Conservation (phyloP, 2,113 vertebrate genomes). For the Condylura cristata region DNA sequence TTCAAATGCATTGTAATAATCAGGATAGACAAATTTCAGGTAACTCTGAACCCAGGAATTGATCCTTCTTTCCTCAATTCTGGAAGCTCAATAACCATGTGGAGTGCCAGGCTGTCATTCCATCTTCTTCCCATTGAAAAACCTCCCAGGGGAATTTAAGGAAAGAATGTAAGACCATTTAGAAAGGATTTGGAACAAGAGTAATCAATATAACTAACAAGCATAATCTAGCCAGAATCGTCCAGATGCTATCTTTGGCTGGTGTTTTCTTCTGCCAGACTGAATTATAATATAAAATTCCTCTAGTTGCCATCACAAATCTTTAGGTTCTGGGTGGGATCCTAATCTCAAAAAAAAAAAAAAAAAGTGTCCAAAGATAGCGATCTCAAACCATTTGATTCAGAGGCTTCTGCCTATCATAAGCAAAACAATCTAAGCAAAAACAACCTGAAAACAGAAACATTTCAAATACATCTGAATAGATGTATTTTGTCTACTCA, state of each 20-base stretch:
- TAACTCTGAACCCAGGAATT: not conserved
- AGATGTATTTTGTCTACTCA: not conserved
- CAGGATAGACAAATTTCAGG: not conserved
- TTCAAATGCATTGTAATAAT: not conserved
- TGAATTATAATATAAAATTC: slow-evolving; percentile 10
- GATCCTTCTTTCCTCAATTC: not conserved
- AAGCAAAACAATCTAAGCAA: not conserved
- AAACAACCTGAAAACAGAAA: not conserved
- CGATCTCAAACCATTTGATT: slow-evolving; percentile 7
- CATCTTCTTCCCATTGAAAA: not conserved
- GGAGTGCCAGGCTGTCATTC: not conserved
- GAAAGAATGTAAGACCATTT: not conserved
- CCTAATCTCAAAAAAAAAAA: slow-evolving; percentile 18
- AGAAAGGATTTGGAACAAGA: slow-evolving; percentile 47
- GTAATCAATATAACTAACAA: slow-evolving; percentile 38
- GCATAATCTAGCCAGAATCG: slow-evolving; percentile 43
- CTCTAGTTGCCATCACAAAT: not conserved
- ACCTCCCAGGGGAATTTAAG: not conserved
- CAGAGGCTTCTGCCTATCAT: not conserved
- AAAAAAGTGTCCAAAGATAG: not conserved
- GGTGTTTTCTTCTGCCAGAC: slow-evolving; percentile 23
- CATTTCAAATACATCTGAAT: not conserved
- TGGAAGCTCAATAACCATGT: not conserved
- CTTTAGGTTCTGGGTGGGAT: slow-evolving; percentile 25
- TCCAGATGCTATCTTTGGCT: slow-evolving; percentile 55